Evolutionary conservation across 1,140 invertebrate species (phyloP), one percentile per base, ranked within the genome.

Genomic region (Potamilus streckersoni): DNA sequence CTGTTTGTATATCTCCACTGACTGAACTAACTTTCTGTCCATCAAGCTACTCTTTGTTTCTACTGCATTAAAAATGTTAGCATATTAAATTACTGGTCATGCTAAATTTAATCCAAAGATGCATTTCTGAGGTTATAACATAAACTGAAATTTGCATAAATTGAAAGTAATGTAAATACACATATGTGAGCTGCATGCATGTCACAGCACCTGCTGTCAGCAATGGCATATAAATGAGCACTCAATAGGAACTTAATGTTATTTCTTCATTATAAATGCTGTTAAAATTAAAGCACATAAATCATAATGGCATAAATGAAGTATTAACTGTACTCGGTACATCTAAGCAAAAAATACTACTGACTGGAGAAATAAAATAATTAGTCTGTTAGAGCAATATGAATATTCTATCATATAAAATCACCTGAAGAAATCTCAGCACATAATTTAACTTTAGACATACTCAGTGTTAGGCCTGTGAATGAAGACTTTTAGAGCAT

Each of bases 401-500:
- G 19, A 19, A 62, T 62, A n/a, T n/a, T n/a, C 6, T 0, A 62
- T 62, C 60, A 62, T 62, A 62, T 23, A n/a, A n/a, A 19, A 14
- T 62, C 6, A 62, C 19, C 60, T n/a, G 19, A 62, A 19, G 23
- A 62, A 62, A 15, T 27, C 20, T 27, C 5, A 64, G 31, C 19
- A n/a, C 31, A 15, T 11, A 19, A 15, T 15, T 13, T 11, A 64
- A 0, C 20, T 4, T 64, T 27, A 27, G 60, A 77, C 84, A 75
- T 73, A 88, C 87, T 72, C 80, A 0, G 87, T 72, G 59, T 80
- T 80, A n/a, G 86, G 82, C 38, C 78, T 66, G 57, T 82, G 80
- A 31, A 78, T 74, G 67, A 75, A 82, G 11, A 86, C 31, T 63
- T 81, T 81, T 55, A 72, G 82, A 31, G 63, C 60, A 5, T 68